Percentiles rank a stretch among this genome's conserved stretches.
Conservation (phyloP, 1,140 invertebrate species). For the Eurosta solidaginis region DNA sequence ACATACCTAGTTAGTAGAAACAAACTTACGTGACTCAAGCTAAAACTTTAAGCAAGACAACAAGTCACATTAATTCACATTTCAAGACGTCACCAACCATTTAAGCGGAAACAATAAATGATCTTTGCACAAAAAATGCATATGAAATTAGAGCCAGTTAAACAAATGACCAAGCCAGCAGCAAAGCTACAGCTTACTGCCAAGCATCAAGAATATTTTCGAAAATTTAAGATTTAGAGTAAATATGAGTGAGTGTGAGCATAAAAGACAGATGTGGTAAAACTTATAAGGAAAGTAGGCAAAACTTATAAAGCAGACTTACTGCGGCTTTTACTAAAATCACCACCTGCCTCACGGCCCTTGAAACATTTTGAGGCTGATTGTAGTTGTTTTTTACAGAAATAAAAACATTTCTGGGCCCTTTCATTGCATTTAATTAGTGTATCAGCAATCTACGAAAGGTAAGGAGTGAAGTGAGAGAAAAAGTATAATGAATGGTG, state of each 20-base stretch:
- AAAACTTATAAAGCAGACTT: too few relatives aligned
- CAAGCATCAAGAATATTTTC: background rate
- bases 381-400: background rate
- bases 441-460: constrained; percentile 9
- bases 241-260: too few relatives aligned
- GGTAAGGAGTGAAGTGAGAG: background rate
- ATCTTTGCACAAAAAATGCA: background rate
- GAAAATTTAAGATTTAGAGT: background rate
- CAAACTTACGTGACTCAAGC: background rate
- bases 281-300: too few relatives aligned
- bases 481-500: background rate
- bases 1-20: too few relatives aligned
- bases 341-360: background rate
- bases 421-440: constrained; percentile 23
- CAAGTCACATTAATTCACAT: background rate
- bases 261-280: too few relatives aligned
- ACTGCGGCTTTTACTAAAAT: too few relatives aligned
- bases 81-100: background rate
- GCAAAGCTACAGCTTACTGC: background rate
- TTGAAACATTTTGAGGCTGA: background rate
- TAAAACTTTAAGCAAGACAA: background rate
- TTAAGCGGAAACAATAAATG: constrained; percentile 27
- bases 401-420: background rate
- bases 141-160: constrained; percentile 1
- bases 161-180: background rate